These are phyloP conservation scores for Tor tambroides DNA, from an alignment of 2,113 vertebrate species.

Conservation along the genomic window DNA sequence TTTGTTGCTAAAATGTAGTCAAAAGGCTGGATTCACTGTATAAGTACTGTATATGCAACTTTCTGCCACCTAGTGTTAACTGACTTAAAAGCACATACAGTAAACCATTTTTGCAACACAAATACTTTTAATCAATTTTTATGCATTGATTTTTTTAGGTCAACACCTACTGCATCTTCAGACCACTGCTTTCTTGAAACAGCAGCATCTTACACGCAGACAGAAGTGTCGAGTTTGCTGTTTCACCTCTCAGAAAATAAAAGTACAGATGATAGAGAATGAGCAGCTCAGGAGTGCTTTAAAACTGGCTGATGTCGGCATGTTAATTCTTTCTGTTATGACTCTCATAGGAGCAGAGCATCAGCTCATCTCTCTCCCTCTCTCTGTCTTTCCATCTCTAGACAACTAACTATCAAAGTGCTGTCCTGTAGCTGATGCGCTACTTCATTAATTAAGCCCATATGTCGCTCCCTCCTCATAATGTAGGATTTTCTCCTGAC, in stretches of 20 bases:
- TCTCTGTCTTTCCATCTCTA: not conserved
- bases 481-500: conserved; percentile 40
- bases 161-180: not conserved
- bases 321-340: conserved; percentile 50
- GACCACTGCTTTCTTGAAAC: not conserved
- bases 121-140: not conserved
- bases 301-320: conserved; percentile 48
- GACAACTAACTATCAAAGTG: conserved; percentile 43
- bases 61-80: conserved; percentile 36
- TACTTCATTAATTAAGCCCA: conserved; percentile 55
- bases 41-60: not conserved
- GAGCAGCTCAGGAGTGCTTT: conserved; percentile 12
- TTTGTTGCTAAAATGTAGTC: not conserved
- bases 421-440: conserved; percentile 44
- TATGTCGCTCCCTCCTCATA: conserved; percentile 45
- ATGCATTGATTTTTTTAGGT: not conserved
- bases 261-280: conserved; percentile 21
- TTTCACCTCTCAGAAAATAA: conserved; percentile 41
- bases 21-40: not conserved
- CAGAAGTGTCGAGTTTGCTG: conserved; percentile 21
- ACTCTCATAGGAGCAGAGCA: conserved; percentile 44
- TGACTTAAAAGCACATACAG: not conserved
- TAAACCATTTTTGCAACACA: not conserved
- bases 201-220: not conserved
- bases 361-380: conserved; percentile 20